These are phyloP conservation scores for Propsilocerus akamusi DNA, from an alignment of 1,140 invertebrate genomes.

Conservation along the genomic window DNA sequence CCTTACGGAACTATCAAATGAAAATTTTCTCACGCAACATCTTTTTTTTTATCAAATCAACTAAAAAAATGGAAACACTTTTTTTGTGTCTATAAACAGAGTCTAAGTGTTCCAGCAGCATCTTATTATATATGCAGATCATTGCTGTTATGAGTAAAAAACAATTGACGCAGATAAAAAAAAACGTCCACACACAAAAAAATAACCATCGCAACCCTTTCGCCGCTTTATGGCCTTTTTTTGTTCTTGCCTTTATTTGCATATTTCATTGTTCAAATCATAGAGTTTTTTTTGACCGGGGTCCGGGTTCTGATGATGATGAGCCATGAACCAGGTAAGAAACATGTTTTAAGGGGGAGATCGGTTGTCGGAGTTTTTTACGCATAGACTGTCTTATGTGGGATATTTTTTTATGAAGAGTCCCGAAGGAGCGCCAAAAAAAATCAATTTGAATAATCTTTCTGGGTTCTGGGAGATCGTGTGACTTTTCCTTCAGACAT, in stretches of 20 bases:
- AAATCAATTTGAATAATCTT: constrained; percentile 1
- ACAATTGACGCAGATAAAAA: neutral
- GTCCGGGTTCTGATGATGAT: neutral
- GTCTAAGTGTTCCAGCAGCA: too few species aligned
- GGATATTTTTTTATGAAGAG: neutral
- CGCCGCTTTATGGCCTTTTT: too few species aligned
- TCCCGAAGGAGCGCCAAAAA: neutral
- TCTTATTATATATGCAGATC: too few species aligned
- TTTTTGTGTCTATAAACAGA: too few species aligned
- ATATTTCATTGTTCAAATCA: neutral
- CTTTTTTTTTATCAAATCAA: too few species aligned
- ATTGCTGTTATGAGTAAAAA: too few species aligned
- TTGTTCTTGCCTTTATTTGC: neutral
- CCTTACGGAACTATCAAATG: too few species aligned
- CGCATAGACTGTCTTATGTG: neutral
- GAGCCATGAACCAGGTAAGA: neutral
- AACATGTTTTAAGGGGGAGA: neutral
- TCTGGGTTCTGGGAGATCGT: neutral
- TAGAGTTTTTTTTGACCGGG: constrained; percentile 1
- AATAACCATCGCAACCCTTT: too few species aligned
- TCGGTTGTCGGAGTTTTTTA: neutral
- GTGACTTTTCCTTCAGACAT: neutral
- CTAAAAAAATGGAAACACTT: too few species aligned
- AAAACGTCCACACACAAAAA: constrained; percentile 2
- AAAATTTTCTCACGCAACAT: constrained; percentile 1